Evolutionary conservation across 2,113 vertebrate genomes (phyloP), one percentile per base, ranked within the genome.

Genomic region (Toxotes jaculatrix): DNA sequence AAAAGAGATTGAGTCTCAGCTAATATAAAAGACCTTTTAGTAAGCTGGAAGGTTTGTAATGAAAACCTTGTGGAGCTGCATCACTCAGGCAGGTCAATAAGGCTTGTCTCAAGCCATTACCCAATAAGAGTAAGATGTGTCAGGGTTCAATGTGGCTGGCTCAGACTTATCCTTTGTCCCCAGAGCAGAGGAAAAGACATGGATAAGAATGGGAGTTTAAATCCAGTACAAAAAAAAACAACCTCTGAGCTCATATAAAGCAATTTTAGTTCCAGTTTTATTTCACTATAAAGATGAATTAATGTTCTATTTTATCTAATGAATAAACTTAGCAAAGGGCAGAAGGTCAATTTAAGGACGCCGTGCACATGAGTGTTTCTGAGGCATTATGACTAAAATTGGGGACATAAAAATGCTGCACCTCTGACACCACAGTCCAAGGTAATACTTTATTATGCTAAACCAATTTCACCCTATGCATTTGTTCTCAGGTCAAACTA

Each of bases 51-150:
- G 80, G 88, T 87, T 85, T 80, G 83, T 89, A 94, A 93, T 91
- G 85, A 93, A 91, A 92, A 85, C 85, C 86, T 84, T 66, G 56
- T 65, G 66, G 82, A 84, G 87, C 82, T 88, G 85, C 88, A 91
- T 92, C 82, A 86, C 79, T 90, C 77, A 88, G 82, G 57, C 73
- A 62, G 92, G 90, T 93, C 92, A 95, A 93, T 93, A 93, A 64
- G 77, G 57, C 84, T 87, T 51, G 88, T 92, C 92, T 87, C 86
- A 67, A 87, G 82, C 80, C 80, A 94, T 94, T 95, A 93, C 79
- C 89, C 90, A 91, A 90, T 85, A 89, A 91, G 82, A 90, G 84
- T 56, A 92, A 83, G 90, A 94, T 78, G 87, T 88, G 87, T 89
- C 83, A 87, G 72, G 83, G 82, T 91, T 89, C 84, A 87, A 57